Conservation (phyloP, 2,113 vertebrate genomes). For the Prunella fulvescens region DNA sequence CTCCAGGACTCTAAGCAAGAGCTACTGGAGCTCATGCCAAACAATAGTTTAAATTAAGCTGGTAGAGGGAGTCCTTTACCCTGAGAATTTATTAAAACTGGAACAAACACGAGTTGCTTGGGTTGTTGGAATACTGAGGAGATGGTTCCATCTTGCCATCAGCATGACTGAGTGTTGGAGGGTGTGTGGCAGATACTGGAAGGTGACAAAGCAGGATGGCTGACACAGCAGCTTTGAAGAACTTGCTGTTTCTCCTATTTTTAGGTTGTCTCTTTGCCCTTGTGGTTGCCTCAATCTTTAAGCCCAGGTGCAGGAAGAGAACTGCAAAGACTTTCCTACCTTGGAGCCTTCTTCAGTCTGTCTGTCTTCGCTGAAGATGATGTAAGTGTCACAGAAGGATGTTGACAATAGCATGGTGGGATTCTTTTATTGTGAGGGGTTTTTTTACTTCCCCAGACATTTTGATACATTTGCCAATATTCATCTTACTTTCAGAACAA, state of each 20-base stretch:
- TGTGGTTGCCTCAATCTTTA: slow-evolving; percentile 92
- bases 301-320: slow-evolving; percentile 92
- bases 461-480: neutral
- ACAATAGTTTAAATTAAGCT: neutral
- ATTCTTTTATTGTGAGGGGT: neutral
- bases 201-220: neutral
- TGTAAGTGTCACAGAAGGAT: slow-evolving; percentile 76
- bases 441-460: neutral
- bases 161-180: neutral
- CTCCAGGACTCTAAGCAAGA: neutral
- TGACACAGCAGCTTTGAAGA: neutral
- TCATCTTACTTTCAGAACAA: slow-evolving; percentile 76
- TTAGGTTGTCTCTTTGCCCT: slow-evolving; percentile 86
- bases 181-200: neutral
- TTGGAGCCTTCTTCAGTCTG: slow-evolving; percentile 94
- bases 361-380: slow-evolving; percentile 98
- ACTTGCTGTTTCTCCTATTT: neutral
- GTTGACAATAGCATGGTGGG: neutral
- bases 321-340: slow-evolving; percentile 91
- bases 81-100: neutral
- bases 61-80: neutral
- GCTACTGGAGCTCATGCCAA: neutral
- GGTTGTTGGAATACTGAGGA: neutral
- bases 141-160: neutral
- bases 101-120: neutral